Percentiles rank a stretch among this genome's conserved stretches.
These are phyloP conservation scores for Fregata magnificens DNA, from an alignment of 2,113 vertebrate species.

Conservation along the genomic window DNA sequence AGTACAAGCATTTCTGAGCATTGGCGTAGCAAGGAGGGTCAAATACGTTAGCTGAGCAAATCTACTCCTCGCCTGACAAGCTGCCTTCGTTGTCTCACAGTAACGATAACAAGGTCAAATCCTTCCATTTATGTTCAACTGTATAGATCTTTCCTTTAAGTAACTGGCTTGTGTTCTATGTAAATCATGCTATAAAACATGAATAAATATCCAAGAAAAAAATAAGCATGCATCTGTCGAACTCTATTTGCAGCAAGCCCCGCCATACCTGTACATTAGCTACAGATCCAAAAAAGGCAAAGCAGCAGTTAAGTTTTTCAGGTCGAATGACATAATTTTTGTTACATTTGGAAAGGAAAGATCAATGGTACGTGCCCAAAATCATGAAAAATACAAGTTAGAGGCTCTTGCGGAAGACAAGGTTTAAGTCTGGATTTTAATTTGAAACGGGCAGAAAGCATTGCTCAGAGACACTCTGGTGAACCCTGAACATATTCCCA, in stretches of 20 bases:
- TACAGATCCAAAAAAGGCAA: constrained; percentile 43
- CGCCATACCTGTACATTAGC: constrained; percentile 20
- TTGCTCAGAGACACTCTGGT: neutral
- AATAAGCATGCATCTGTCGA: neutral
- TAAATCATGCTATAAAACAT: neutral
- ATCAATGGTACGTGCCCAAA: constrained; percentile 22
- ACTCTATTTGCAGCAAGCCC: constrained; percentile 22
- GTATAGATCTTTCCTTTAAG: neutral
- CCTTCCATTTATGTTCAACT: neutral
- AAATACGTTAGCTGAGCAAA: neutral
- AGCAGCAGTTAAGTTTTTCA: constrained; percentile 57
- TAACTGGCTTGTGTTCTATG: neutral
- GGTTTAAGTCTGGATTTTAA: neutral
- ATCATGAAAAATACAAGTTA: neutral
- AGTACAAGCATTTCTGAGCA: neutral
- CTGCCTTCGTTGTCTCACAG: neutral
- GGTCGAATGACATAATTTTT: constrained; percentile 25
- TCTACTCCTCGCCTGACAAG: neutral
- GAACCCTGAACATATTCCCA: neutral
- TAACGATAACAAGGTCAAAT: neutral
- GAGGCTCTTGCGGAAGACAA: neutral
- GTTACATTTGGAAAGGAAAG: constrained; percentile 44
- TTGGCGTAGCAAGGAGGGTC: neutral
- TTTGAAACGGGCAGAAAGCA: neutral
- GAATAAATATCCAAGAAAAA: constrained; percentile 5